Evolutionary conservation across 2,888 invertebrate species (phyloP), one percentile per base, ranked within the genome.

Genomic region (Uropetala carovei): DNA sequence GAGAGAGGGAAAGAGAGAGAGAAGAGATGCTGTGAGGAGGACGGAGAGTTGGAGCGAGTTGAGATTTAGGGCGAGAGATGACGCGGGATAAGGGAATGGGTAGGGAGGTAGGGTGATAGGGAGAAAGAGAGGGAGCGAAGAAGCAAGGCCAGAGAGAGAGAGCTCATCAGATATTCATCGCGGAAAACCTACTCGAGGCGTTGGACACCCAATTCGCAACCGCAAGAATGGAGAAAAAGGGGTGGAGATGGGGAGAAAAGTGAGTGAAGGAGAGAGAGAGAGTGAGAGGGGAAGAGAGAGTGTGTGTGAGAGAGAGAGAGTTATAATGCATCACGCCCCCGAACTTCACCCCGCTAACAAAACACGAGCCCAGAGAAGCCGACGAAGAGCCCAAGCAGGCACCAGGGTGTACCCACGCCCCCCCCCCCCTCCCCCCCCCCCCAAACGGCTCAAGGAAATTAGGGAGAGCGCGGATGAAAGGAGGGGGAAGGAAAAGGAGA

Each of bases 161-260:
- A 8, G 58, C 86, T 60, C 30, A 60, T 60, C 30, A 60, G 60
- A n/a, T 86, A 86, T 59, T 59, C 59, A 75, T 75, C 75, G 75
- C 27, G 27, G 43, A n/a, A 27, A 27, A 75, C 75, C 27, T 75
- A 75, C 75, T 75, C 22, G 75, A 27, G 75, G 85, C 16, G 13
- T 22, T n/a, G 89, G 64, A 43, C 89, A 89, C 60, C 56, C 30
- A 56, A 89, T n/a, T 43, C 56, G 56, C 57, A 57, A 56, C 27
- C 18, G 8, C 83, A 27, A n/a, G 57, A 83, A 83, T 82, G 18
- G 57, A 43, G 43, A 43, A 43, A 43, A 5, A 43, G 43, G 43
- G 43, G 43, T 3, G 43, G 1, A 43, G 43, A 43, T 3, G 1
- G 43, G 43, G 5, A 5, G 43, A 5, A 43, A 43, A 43, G 43